These are phyloP conservation scores for Deilephila elpenor DNA, from an alignment of 2,888 invertebrate genomes.

Conservation along the genomic window DNA sequence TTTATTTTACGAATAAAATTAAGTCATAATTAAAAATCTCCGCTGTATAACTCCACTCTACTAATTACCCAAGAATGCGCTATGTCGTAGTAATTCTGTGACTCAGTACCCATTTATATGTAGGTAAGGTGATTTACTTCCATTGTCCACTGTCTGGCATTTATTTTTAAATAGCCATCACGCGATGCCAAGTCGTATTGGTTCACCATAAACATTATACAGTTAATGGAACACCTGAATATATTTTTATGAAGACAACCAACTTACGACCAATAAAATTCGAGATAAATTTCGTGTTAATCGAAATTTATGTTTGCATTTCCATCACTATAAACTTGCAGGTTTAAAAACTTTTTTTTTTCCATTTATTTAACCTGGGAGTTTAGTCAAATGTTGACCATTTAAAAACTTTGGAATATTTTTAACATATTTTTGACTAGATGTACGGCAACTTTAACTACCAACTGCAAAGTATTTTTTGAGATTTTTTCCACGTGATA, in stretches of 20 bases:
- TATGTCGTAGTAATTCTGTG: background rate
- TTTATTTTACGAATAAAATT: too few relatives aligned
- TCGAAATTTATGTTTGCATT: constrained; percentile 3
- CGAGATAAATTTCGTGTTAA: constrained; percentile 28
- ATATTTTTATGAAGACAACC: constrained; percentile 33
- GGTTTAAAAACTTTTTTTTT: too few relatives aligned
- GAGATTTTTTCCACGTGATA: too few relatives aligned
- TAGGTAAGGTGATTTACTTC: constrained; percentile 30
- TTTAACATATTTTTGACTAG: too few relatives aligned
- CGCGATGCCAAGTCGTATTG: constrained; percentile 51
- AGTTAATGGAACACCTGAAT: constrained; percentile 41
- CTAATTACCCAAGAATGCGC: background rate
- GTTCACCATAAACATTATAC: constrained; percentile 44
- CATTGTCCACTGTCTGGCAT: constrained; percentile 35
- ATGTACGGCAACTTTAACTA: too few relatives aligned
- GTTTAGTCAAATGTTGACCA: too few relatives aligned
- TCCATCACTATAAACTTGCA: background rate
- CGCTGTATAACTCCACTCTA: too few relatives aligned
- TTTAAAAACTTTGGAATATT: too few relatives aligned
- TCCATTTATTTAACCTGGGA: too few relatives aligned
- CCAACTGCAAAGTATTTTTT: too few relatives aligned
- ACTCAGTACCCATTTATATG: background rate
- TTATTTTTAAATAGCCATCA: constrained; percentile 38
- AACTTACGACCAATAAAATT: constrained; percentile 38
- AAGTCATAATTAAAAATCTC: too few relatives aligned